Conservation (phyloP, 2,888 invertebrate genomes). For the Ectropis crepuscularia region DNA sequence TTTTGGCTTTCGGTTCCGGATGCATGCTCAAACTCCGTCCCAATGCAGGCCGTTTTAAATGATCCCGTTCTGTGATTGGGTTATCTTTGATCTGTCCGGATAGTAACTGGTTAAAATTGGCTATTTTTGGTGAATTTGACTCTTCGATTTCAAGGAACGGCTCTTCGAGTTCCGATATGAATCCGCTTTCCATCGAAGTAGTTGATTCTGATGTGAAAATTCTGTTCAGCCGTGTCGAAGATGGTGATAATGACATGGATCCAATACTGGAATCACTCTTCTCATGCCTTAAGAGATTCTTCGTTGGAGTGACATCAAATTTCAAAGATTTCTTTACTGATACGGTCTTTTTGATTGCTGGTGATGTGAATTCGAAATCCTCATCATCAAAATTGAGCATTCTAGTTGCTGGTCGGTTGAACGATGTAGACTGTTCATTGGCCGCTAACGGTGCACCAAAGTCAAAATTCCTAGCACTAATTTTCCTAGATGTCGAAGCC, state of each 20-base stretch:
- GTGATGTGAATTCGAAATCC: conserved; percentile 74
- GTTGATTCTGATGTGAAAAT: conserved; percentile 70
- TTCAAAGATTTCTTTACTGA: conserved; percentile 74
- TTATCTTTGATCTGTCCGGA: conserved; percentile 71
- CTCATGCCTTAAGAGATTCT: conserved; percentile 57
- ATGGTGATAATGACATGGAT: conserved; percentile 61
- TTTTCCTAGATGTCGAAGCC: conserved; percentile 58
- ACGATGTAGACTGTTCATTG: conserved; percentile 71
- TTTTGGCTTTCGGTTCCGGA: conserved; percentile 56
- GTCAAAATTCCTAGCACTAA: conserved; percentile 65
- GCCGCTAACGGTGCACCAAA: conserved; percentile 79
- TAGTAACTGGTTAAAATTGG: conserved; percentile 68
- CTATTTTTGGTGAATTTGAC: conserved; percentile 72
- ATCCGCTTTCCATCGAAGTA: conserved; percentile 76
- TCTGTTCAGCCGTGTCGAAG: conserved; percentile 52
- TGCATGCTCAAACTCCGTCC: conserved; percentile 70
- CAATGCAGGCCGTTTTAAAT: conserved; percentile 53
- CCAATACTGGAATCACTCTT: conserved; percentile 69
- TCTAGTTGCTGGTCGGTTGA: conserved; percentile 70
- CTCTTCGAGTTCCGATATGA: conserved; percentile 77
- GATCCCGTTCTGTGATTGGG: conserved; percentile 51
- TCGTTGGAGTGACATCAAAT: conserved; percentile 68
- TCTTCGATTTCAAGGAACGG: conserved; percentile 74
- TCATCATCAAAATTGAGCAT: conserved; percentile 77
- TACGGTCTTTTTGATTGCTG: conserved; percentile 57